Conservation (phyloP, 2,888 invertebrate genomes). For the Fragum sueziense region DNA sequence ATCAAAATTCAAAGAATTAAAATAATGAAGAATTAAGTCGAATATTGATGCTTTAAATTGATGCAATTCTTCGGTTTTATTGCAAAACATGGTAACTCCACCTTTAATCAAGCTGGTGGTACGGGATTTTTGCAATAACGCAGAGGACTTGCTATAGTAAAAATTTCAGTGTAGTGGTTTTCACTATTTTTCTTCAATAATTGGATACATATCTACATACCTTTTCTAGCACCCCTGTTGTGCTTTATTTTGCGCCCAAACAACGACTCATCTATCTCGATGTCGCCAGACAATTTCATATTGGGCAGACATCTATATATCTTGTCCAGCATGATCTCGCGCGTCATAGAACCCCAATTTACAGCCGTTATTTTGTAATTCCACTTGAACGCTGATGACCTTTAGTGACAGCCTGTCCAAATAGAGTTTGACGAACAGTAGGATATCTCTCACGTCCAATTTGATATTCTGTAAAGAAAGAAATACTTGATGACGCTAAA, state of each 20-base stretch:
- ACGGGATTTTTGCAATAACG: too few species aligned
- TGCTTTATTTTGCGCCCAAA: neutral
- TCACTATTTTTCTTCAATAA: too few species aligned
- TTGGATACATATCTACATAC: too few species aligned
- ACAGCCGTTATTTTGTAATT: neutral
- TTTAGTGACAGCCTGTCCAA: neutral
- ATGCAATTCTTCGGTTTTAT: neutral
- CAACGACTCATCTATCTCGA: neutral
- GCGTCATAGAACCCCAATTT: neutral
- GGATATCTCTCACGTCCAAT: too few species aligned
- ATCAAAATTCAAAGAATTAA: neutral
- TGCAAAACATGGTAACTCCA: too few species aligned
- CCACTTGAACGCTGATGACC: neutral
- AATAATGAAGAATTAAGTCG: neutral
- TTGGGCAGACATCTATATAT: too few species aligned
- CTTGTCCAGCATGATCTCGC: neutral
- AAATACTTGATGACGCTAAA: too few species aligned
- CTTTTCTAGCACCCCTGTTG: neutral
- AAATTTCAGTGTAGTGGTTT: neutral
- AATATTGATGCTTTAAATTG: neutral
- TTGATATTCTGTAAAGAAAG: too few species aligned
- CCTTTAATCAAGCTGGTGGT: too few species aligned
- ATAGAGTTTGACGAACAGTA: neutral
- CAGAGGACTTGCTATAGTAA: neutral
- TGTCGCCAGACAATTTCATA: too few species aligned